phyloP scores from a whole-genome alignment of 2,888 invertebrate genomes.

The Oscheius onirici region DNA sequence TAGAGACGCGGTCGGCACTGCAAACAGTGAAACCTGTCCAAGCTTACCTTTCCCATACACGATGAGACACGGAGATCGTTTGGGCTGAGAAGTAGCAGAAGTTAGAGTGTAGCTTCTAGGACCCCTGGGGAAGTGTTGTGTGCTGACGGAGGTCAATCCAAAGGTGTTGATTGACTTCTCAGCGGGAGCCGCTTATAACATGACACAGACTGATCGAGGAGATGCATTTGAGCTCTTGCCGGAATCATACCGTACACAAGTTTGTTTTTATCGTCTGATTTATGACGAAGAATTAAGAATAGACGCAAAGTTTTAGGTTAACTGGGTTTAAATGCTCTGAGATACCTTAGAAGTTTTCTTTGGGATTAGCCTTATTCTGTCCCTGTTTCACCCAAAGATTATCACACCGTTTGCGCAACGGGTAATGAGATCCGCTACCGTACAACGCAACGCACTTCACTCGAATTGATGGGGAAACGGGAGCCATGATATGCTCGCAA shows the following conservation, averaged over 20 bases:
- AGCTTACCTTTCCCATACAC: constrained; percentile 28
- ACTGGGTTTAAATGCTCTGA: too few relatives aligned
- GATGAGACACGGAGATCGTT: constrained; percentile 15
- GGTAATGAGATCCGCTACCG: constrained; percentile 31
- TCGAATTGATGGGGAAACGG: constrained; percentile 25
- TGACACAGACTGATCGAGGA: constrained; percentile 22
- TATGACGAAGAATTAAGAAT: too few relatives aligned
- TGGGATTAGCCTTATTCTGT: neutral
- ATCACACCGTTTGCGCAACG: constrained; percentile 26
- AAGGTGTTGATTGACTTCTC: constrained; percentile 29
- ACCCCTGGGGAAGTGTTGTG: constrained; percentile 25
- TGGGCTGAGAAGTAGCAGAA: neutral
- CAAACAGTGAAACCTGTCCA: constrained; percentile 30
- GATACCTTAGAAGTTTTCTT: too few relatives aligned
- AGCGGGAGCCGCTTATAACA: constrained; percentile 19
- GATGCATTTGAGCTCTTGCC: too few relatives aligned
- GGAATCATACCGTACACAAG: too few relatives aligned
- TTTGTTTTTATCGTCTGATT: too few relatives aligned
- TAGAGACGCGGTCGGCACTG: constrained; percentile 31
- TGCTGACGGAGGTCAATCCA: constrained; percentile 22
- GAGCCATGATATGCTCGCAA: constrained; percentile 18
- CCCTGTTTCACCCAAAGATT: constrained; percentile 18
- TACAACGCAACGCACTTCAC: constrained; percentile 21
- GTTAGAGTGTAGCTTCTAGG: neutral
- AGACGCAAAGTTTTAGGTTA: too few relatives aligned